Evolutionary conservation across 2,888 invertebrate species (phyloP), one percentile per base, ranked within the genome.

Genomic region (Phengaris alcon): DNA sequence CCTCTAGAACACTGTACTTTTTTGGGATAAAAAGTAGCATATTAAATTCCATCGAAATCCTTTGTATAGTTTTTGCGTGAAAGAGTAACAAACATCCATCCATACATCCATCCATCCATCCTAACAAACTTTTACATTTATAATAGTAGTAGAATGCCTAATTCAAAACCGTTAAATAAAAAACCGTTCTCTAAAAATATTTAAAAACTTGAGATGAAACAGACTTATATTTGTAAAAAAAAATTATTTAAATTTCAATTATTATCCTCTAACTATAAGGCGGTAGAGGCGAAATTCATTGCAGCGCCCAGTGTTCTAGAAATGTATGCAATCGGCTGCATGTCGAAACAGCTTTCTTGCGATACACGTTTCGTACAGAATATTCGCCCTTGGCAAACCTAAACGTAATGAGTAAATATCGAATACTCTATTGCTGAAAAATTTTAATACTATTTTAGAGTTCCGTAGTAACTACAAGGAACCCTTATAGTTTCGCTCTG

Each of bases 261-360:
- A 59, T 6, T 15, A 52, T 51, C 52, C 15, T 22, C 15, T 52
- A 70, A 70, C 22, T 22, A 22, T 22, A 22, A 22, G 22, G 2
- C 6, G 69, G n/a, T 22, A 51, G 52, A 48, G 9, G 22, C 46
- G 46, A 69, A 70, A 51, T 12, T 15, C 52, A 70, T 70, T 70
- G 70, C 52, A 52, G 48, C 52, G 52, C 52, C 12, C 10, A 22
- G 2, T 70, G 70, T 70, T 70, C 70, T 70, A 70, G 70, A 70
- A 70, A 70, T 52, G 22, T 51, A 70, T 70, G 70, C 52, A 70
- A 70, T 35, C 51, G 69, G 7, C 7, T 12, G 48, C 46, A 10
- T 70, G 70, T 51, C 51, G 70, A 70, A 70, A 70, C 70, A 52
- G 70, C 70, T 70, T 70, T 70, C 70, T 51, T 52, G 70, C 70